A percentile compares a stretch with the other conserved stretches of the same genome.
Evolutionary conservation across 2,888 invertebrate species (phyloP).

Genomic region (Chirona hameri): DNA sequence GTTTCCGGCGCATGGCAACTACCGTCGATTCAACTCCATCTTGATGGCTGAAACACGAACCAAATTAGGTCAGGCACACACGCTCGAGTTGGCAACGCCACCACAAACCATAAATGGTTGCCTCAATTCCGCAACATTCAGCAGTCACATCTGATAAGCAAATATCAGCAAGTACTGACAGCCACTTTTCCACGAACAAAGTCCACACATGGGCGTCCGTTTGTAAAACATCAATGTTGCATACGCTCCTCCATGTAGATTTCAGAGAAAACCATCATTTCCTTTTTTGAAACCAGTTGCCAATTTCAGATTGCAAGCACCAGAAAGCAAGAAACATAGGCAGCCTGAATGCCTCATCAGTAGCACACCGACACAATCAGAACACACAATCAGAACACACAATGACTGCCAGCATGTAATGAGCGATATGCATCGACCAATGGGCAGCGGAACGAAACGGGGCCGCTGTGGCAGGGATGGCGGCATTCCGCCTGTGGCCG

Average conservation of each 20-base stretch:
- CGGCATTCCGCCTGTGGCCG: too few relatives aligned
- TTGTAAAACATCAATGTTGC: too few relatives aligned
- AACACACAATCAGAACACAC: not conserved
- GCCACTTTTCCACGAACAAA: not conserved
- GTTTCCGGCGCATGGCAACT: constrained; percentile 14
- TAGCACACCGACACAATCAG: not conserved
- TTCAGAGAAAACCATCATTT: too few relatives aligned
- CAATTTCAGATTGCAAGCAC: too few relatives aligned
- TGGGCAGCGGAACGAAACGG: too few relatives aligned
- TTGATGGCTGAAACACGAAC: constrained; percentile 38
- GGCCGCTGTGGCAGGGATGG: too few relatives aligned
- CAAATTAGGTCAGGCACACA: not conserved
- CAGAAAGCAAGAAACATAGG: not conserved
- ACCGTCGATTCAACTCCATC: constrained; percentile 40
- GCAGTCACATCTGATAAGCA: not conserved
- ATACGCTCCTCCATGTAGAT: too few relatives aligned
- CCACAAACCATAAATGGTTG: too few relatives aligned
- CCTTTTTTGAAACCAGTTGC: too few relatives aligned
- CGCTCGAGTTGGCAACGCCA: not conserved
- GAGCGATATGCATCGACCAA: too few relatives aligned
- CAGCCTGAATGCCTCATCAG: not conserved
- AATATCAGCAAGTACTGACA: not conserved
- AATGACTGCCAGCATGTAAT: not conserved
- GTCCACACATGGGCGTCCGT: not conserved
- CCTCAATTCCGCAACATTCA: too few relatives aligned